phyloP scores from a whole-genome alignment of 2,797 vertebrate genomes.

The Lepilemur ruficaudatus region DNA sequence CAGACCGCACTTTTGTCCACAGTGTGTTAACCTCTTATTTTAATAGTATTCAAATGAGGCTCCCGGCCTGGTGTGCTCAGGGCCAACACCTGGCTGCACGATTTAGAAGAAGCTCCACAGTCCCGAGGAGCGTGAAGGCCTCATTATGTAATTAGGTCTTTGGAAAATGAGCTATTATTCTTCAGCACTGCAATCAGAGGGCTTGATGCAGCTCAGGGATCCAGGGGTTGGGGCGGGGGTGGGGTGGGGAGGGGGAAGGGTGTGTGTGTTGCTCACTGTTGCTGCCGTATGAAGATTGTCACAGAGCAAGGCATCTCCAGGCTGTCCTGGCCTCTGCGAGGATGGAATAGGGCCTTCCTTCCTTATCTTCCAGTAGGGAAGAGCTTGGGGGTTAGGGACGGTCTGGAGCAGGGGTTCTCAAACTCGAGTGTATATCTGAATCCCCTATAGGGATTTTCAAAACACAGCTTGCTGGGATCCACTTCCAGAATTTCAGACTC shows the following conservation, averaged over 20 bases:
- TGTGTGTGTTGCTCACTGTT: background rate
- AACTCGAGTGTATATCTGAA: too few relatives aligned
- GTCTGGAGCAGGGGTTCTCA: background rate
- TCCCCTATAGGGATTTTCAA: background rate
- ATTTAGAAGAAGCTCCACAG: slow-evolving; percentile 61
- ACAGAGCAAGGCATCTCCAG: background rate
- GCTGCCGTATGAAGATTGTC: background rate
- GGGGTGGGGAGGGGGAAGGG: too few relatives aligned
- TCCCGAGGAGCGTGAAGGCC: slow-evolving; percentile 46
- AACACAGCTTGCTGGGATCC: background rate
- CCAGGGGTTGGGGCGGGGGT: background rate
- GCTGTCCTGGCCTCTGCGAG: background rate
- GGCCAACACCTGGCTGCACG: slow-evolving; percentile 49
- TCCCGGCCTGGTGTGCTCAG: background rate
- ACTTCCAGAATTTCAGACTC: background rate
- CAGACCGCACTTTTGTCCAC: background rate
- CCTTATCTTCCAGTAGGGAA: background rate
- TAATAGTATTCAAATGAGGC: slow-evolving; percentile 68
- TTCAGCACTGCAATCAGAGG: slow-evolving; percentile 76
- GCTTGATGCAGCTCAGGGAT: background rate
- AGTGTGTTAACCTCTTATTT: slow-evolving; percentile 34
- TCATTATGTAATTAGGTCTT: slow-evolving; percentile 79
- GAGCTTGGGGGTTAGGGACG: background rate
- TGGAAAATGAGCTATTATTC: slow-evolving; percentile 73
- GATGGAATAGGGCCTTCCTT: background rate